A percentile compares a stretch with the other conserved stretches of the same genome.
Conservation (phyloP, 2,888 invertebrate species). For the Agrotis clavis region DNA sequence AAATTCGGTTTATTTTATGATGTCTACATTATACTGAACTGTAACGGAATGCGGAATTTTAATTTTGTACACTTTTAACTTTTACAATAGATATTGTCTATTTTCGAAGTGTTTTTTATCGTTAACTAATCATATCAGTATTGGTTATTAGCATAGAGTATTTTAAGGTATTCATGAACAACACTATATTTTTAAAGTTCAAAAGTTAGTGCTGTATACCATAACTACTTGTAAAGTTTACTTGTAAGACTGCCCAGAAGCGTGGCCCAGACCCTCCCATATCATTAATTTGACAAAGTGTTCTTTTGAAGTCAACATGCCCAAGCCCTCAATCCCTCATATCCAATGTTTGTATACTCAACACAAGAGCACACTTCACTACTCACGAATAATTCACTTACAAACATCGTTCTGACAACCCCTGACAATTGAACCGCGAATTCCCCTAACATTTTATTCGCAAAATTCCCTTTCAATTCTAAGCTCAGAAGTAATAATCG, state of each 20-base stretch:
- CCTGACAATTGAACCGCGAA: constrained; percentile 16
- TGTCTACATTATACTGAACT: constrained; percentile 4
- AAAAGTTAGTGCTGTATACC: too few relatives aligned
- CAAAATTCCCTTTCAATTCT: constrained; percentile 28
- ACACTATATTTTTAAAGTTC: too few relatives aligned
- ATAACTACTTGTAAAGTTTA: too few relatives aligned
- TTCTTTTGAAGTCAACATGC: constrained; percentile 16
- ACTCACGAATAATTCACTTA: constrained; percentile 31
- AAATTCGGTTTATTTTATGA: constrained; percentile 15
- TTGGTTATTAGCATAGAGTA: background rate
- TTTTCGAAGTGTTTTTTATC: too few relatives aligned
- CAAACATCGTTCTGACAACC: constrained; percentile 23
- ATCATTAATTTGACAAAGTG: background rate
- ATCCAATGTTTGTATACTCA: constrained; percentile 36
- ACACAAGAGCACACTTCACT: constrained; percentile 25
- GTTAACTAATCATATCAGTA: background rate
- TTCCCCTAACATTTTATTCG: constrained; percentile 20
- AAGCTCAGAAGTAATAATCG: constrained; percentile 38
- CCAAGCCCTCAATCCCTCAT: constrained; percentile 16
- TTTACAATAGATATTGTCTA: background rate
- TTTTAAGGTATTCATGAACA: background rate
- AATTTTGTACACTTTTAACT: constrained; percentile 5
- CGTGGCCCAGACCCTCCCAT: background rate
- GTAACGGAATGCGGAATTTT: background rate
- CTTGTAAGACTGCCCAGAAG: too few relatives aligned